Evolutionary conservation across 2,888 invertebrate species (phyloP).

Genomic region (Drosophila longiperda): DNA sequence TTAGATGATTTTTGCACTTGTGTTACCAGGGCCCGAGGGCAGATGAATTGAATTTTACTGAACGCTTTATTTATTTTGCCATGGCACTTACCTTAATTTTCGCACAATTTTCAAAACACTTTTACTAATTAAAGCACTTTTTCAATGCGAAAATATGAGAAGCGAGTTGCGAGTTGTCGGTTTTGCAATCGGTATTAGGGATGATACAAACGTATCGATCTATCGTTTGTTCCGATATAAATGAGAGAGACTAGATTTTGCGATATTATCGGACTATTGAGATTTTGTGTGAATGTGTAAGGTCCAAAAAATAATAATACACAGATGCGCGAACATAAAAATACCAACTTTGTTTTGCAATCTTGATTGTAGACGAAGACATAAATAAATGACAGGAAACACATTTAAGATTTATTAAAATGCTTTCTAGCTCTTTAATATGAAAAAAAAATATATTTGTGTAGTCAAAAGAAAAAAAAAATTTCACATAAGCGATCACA

Average conservation of each 20-base stretch:
- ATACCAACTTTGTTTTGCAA: conserved; percentile 14
- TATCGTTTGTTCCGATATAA: conserved; percentile 31
- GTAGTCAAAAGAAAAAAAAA: not conserved
- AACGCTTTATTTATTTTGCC: conserved; percentile 19
- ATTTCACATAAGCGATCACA: not conserved
- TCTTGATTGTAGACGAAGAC: not conserved
- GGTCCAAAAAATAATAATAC: not conserved
- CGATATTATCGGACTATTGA: too few species aligned
- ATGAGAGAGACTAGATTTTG: conserved; percentile 17
- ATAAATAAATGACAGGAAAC: not conserved
- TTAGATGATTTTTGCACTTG: conserved; percentile 56
- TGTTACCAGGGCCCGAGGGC: conserved; percentile 31
- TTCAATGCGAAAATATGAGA: conserved; percentile 66
- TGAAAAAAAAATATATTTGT: not conserved
- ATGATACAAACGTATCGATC: conserved; percentile 45
- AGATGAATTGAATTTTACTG: conserved; percentile 20
- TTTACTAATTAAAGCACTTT: conserved; percentile 68
- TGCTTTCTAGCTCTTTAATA: not conserved
- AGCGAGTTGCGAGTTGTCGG: conserved; percentile 63
- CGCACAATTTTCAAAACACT: conserved; percentile 68
- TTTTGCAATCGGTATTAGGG: conserved; percentile 62
- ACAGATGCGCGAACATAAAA: conserved; percentile 5
- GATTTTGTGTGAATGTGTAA: conserved; percentile 14
- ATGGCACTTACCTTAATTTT: conserved; percentile 59
- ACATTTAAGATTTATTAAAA: not conserved